Conservation (phyloP, 2,113 vertebrate species). For the Notarius lentiginosus region DNA sequence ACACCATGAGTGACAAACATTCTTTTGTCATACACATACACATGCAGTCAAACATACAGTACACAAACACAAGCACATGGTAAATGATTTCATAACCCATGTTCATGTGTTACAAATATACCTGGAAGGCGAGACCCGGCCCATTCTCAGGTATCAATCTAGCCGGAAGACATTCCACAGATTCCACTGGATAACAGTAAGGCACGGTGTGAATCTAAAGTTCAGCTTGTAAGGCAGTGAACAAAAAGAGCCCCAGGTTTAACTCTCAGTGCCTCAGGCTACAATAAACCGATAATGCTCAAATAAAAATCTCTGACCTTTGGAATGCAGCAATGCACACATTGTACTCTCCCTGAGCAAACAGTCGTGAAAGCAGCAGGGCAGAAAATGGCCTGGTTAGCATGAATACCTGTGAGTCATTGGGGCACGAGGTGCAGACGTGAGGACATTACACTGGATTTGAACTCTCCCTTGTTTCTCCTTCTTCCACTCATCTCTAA, state of each 20-base stretch:
- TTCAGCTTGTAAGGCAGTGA: constrained; percentile 3
- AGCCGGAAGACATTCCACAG: constrained; percentile 58
- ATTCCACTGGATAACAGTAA: constrained; percentile 55
- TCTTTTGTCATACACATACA: background rate
- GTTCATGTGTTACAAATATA: constrained; percentile 25
- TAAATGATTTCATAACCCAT: constrained; percentile 26
- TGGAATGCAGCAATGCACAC: constrained; percentile 49
- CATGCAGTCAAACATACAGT: constrained; percentile 16
- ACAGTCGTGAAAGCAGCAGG: constrained; percentile 23
- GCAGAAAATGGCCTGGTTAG: constrained; percentile 7
- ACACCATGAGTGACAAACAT: background rate
- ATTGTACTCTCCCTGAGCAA: constrained; percentile 53
- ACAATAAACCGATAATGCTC: constrained; percentile 44
- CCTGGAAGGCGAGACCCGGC: constrained; percentile 27
- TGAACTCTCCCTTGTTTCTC: background rate
- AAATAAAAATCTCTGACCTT: constrained; percentile 51
- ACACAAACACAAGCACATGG: constrained; percentile 23
- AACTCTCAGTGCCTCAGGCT: constrained; percentile 28
- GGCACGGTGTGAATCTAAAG: constrained; percentile 16
- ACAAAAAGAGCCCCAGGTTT: constrained; percentile 3
- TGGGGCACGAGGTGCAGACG: background rate
- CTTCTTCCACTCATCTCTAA: background rate
- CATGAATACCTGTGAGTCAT: constrained; percentile 26
- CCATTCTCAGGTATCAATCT: constrained; percentile 52
- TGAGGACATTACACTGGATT: background rate